phyloP scores from a whole-genome alignment of 2,888 invertebrate genomes.

The Drosophila gaucha region DNA sequence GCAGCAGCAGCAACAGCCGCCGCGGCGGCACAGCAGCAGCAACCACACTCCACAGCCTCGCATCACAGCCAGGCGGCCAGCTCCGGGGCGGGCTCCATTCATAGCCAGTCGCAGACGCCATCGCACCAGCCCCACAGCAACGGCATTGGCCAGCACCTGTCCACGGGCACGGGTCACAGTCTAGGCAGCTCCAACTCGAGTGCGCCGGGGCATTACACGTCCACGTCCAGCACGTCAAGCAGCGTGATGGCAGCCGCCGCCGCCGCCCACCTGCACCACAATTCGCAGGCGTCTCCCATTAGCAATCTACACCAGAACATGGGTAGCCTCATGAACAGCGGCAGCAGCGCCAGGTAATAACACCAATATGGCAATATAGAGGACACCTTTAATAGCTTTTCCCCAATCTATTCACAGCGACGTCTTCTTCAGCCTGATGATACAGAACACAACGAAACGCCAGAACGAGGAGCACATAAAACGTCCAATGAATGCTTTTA shows the following conservation, averaged over 20 bases:
- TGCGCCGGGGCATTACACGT: constrained; percentile 64
- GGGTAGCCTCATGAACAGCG: constrained; percentile 85
- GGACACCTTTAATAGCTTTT: neutral
- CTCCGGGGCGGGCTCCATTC: constrained; percentile 49
- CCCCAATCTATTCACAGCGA: constrained; percentile 66
- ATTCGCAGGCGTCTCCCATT: constrained; percentile 83
- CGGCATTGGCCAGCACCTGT: constrained; percentile 63
- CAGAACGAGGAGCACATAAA: constrained; percentile 95
- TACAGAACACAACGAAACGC: constrained; percentile 85
- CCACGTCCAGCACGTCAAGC: constrained; percentile 75
- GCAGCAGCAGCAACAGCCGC: constrained; percentile 51
- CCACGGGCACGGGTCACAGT: constrained; percentile 47
- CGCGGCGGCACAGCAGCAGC: constrained; percentile 47
- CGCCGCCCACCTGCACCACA: constrained; percentile 82
- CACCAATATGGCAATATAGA: neutral
- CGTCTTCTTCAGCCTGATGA: constrained; percentile 85
- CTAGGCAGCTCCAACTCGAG: constrained; percentile 36
- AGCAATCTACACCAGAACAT: constrained; percentile 84
- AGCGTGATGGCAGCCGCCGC: constrained; percentile 82
- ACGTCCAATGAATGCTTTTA: constrained; percentile 99
- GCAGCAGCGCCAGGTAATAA: constrained; percentile 85
- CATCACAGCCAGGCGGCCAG: constrained; percentile 57
- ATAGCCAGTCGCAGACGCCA: constrained; percentile 56
- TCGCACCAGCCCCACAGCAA: constrained; percentile 70
- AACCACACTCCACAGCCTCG: constrained; percentile 47